These are phyloP conservation scores for Prosapia bicincta DNA, from an alignment of 2,888 invertebrate genomes.

Conservation along the genomic window DNA sequence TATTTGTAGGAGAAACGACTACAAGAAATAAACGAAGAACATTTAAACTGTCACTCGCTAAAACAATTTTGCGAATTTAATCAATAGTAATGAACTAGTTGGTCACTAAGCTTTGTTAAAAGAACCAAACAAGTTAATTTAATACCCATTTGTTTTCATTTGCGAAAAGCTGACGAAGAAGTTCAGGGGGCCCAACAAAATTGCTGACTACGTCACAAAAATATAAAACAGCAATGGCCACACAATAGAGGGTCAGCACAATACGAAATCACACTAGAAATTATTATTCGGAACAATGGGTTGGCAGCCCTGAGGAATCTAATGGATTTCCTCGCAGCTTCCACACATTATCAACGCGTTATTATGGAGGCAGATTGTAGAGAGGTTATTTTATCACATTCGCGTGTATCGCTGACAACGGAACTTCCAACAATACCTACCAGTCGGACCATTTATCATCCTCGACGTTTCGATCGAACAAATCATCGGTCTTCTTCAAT, in stretches of 20 bases:
- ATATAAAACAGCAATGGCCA: neutral
- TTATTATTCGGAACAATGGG: neutral
- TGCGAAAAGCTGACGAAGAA: no score
- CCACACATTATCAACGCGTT: neutral
- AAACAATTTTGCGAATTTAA: no score
- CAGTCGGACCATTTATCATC: neutral
- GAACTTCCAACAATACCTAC: neutral
- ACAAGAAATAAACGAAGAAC: no score
- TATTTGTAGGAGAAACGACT: no score
- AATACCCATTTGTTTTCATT: no score
- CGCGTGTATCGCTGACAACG: neutral
- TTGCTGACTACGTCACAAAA: no score
- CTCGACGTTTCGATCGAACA: neutral
- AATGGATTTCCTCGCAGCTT: neutral
- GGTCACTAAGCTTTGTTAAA: no score
- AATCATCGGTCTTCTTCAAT: neutral
- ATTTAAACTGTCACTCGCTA: no score
- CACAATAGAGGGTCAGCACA: neutral
- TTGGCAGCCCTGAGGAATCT: neutral
- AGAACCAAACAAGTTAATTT: no score
- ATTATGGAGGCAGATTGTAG: neutral
- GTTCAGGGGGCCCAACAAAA: no score
- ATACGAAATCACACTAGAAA: neutral
- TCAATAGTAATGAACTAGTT: no score
- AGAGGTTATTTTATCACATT: neutral